Evolutionary conservation across 2,113 vertebrate genomes (phyloP).

Genomic region (Nesogale talazaci): DNA sequence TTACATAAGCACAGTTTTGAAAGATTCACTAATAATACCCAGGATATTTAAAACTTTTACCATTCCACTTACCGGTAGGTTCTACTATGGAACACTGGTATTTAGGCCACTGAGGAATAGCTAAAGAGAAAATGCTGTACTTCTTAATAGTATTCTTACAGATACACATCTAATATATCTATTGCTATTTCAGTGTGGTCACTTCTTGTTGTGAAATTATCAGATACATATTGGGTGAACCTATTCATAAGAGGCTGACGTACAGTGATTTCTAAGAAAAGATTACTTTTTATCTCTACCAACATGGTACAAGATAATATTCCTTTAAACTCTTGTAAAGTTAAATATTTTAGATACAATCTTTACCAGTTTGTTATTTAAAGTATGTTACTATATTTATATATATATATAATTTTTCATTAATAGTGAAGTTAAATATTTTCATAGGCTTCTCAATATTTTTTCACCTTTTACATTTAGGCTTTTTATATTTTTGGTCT

Average conservation of each 20-base stretch:
- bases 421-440: no score
- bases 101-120: neutral
- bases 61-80: neutral
- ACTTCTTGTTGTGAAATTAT: conserved; percentile 17
- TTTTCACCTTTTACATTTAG: no score
- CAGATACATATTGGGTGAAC: neutral
- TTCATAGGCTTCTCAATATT: no score
- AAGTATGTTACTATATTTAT: neutral
- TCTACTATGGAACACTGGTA: no score
- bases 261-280: neutral
- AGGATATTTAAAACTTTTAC: conserved; percentile 7
- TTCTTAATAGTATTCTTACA: neutral
- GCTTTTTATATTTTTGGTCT: no score
- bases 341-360: neutral
- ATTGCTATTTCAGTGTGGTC: neutral
- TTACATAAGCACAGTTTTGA: conserved; percentile 36
- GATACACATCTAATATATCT: neutral
- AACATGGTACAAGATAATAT: neutral
- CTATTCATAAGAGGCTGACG: neutral
- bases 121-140: neutral
- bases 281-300: neutral
- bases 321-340: neutral
- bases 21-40: neutral
- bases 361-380: neutral
- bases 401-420: no score